These are phyloP conservation scores for Seriola rivoliana DNA, from an alignment of 2,113 vertebrate genomes.

Conservation along the genomic window DNA sequence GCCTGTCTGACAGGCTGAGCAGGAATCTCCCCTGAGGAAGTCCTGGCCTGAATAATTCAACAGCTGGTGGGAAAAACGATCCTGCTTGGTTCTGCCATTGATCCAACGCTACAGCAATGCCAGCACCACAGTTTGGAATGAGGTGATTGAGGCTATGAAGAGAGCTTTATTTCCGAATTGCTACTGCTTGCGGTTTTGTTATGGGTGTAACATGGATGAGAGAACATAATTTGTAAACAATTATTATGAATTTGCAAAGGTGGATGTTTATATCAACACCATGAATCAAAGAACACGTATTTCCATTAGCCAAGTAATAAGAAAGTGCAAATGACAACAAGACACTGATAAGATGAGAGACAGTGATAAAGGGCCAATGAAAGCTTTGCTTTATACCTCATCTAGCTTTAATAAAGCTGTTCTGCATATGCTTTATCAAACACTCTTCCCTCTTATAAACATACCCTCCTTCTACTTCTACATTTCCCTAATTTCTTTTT, in stretches of 20 bases:
- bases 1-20: constrained; percentile 60
- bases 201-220: background rate
- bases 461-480: constrained; percentile 39
- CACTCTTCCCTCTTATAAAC: constrained; percentile 36
- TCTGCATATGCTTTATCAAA: constrained; percentile 34
- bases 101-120: constrained; percentile 61
- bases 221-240: background rate
- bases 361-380: constrained; percentile 28
- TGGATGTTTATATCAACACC: too few relatives aligned
- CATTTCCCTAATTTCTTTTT: constrained; percentile 39
- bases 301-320: constrained; percentile 3
- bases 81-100: constrained; percentile 66
- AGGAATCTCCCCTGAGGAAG: constrained; percentile 71
- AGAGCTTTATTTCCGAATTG: constrained; percentile 42
- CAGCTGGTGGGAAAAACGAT: constrained; percentile 79
- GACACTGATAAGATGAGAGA: constrained; percentile 28
- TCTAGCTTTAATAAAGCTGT: constrained; percentile 52
- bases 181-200: constrained; percentile 24
- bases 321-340: constrained; percentile 35
- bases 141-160: constrained; percentile 34
- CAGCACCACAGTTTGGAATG: constrained; percentile 48
- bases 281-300: background rate
- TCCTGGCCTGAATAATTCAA: constrained; percentile 79
- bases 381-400: constrained; percentile 40
- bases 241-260: background rate